These are phyloP conservation scores for Calosoma granatense DNA, from an alignment of 1,140 invertebrate genomes.

Conservation along the genomic window DNA sequence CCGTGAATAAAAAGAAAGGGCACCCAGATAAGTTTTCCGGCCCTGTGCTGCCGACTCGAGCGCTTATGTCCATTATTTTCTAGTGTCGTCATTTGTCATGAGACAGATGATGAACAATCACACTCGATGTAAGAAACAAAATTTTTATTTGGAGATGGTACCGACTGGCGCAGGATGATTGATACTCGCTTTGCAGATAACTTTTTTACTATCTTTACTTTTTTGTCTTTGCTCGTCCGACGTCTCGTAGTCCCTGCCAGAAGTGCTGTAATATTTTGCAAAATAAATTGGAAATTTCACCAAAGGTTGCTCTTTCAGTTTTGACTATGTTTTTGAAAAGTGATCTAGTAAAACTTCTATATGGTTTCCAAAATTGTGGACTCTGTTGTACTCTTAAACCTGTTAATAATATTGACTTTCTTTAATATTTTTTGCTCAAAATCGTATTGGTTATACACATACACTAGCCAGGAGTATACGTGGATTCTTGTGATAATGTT, in stretches of 20 bases:
- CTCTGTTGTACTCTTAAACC: too few relatives aligned
- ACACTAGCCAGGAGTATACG: neutral
- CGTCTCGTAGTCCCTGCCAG: too few relatives aligned
- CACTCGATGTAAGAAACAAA: slow-evolving; percentile 4
- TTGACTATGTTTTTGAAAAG: too few relatives aligned
- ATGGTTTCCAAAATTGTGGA: too few relatives aligned
- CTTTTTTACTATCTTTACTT: neutral
- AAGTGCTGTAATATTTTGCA: too few relatives aligned
- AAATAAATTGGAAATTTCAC: too few relatives aligned
- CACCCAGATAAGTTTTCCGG: neutral
- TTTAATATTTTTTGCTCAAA: neutral
- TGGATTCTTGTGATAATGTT: neutral
- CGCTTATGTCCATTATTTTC: neutral
- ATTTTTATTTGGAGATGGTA: neutral
- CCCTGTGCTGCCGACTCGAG: too few relatives aligned
- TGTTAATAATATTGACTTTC: too few relatives aligned
- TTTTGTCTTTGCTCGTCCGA: too few relatives aligned
- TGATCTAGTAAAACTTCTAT: too few relatives aligned
- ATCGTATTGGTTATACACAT: neutral
- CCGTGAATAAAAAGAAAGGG: neutral
- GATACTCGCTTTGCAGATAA: neutral
- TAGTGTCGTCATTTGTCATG: neutral
- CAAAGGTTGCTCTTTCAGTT: too few relatives aligned
- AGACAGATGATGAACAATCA: slow-evolving; percentile 3
- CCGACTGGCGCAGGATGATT: neutral